Conservation (phyloP, 1,140 invertebrate genomes). For the Thaumetopoea pityocampa region DNA sequence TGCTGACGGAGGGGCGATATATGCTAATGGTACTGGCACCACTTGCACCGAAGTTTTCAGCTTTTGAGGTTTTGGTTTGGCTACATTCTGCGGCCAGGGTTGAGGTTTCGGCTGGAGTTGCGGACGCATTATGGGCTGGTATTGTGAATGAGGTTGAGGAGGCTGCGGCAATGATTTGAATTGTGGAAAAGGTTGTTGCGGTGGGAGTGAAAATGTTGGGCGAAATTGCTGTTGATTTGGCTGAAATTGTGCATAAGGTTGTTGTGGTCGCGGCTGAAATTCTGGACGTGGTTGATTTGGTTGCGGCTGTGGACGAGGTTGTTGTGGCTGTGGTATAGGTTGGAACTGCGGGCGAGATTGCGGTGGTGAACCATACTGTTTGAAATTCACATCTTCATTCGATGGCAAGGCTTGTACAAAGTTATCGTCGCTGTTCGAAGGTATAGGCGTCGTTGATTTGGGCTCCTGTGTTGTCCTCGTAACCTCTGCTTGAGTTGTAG, state of each 20-base stretch:
- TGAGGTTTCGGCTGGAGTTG: constrained; percentile 17
- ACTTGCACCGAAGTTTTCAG: constrained; percentile 61
- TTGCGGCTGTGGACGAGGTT: constrained; percentile 5
- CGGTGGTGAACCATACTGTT: constrained; percentile 37
- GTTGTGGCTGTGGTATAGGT: constrained; percentile 7
- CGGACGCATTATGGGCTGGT: neutral
- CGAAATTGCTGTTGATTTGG: constrained; percentile 7
- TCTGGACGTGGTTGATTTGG: constrained; percentile 5
- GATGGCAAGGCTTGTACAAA: constrained; percentile 55
- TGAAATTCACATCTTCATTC: constrained; percentile 55
- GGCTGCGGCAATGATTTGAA: neutral
- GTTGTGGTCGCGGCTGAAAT: constrained; percentile 4
- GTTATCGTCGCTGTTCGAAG: constrained; percentile 48
- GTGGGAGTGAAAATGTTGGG: neutral
- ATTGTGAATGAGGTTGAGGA: neutral
- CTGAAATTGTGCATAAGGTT: constrained; percentile 2
- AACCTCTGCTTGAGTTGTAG: constrained; percentile 23
- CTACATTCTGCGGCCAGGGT: constrained; percentile 4
- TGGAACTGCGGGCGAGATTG: constrained; percentile 20
- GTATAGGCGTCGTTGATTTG: constrained; percentile 41
- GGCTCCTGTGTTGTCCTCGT: constrained; percentile 36
- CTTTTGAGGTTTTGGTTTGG: constrained; percentile 35
- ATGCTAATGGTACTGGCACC: constrained; percentile 53
- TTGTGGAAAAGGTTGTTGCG: constrained; percentile 5
- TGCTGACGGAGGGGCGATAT: constrained; percentile 58